Conservation (phyloP, 2,113 vertebrate genomes). For the Alosa alosa region DNA sequence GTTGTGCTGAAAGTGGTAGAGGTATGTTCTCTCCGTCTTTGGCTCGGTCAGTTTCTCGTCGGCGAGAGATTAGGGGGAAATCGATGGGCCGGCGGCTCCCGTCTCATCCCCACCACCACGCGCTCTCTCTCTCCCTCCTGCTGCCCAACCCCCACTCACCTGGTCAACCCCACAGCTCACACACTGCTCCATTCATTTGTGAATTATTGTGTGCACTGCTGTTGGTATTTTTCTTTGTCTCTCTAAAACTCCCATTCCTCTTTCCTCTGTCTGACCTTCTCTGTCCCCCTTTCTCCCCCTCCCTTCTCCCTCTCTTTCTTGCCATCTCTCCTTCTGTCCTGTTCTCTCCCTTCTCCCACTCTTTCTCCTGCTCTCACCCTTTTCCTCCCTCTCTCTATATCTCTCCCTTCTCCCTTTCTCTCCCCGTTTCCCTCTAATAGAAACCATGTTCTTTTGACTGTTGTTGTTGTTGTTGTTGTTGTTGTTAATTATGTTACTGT, state of each 20-base stretch:
- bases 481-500: slow-evolving; percentile 45
- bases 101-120: slow-evolving; percentile 17
- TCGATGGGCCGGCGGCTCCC: slow-evolving; percentile 26
- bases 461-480: slow-evolving; percentile 53
- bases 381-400: slow-evolving; percentile 21
- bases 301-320: slow-evolving; percentile 32
- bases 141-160: background rate
- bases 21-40: background rate
- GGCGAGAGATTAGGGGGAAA: background rate
- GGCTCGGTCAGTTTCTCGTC: background rate
- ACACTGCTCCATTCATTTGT: background rate
- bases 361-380: slow-evolving; percentile 19
- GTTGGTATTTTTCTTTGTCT: slow-evolving; percentile 30
- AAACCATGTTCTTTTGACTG: slow-evolving; percentile 48
- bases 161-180: background rate
- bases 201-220: background rate
- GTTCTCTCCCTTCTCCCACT: slow-evolving; percentile 32
- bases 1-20: background rate
- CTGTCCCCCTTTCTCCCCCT: slow-evolving; percentile 33
- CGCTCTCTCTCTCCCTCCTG: slow-evolving; percentile 44
- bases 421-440: slow-evolving; percentile 13
- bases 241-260: slow-evolving; percentile 8
- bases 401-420: background rate
- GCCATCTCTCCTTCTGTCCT: slow-evolving; percentile 21
- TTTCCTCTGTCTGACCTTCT: slow-evolving; percentile 31